Base-by-base conservation (phyloP, 2,888 invertebrate genomes). In the Euzophera pinguis region DNA sequence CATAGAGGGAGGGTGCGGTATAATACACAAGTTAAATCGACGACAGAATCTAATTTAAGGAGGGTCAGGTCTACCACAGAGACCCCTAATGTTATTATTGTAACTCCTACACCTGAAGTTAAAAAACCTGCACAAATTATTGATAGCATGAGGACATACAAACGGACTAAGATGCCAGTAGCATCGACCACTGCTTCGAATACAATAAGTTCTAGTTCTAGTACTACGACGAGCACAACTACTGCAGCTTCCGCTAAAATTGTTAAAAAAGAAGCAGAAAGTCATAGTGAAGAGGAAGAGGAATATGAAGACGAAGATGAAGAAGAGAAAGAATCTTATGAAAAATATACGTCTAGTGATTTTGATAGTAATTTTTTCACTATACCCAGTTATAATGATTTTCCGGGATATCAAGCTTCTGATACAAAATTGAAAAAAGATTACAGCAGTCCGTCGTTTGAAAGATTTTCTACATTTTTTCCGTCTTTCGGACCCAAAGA, bases 311-410 rank as follows among this genome's bases (percentile, higher is more conserved):
- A 79, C 1, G 75, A 75, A 29, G 75, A 80, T 9, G 78, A 81
- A 14, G 80, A 81, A 50, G 81, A 82, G 29, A 73, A 65, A 35
- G 76, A 78, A 47, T 73, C 76, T 1, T 78, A 75, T 58, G 81
- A 86, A 55, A 91, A 90, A 66, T 92, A 84, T 55, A 82, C 89
- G 35, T 88, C 92, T 9, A 79, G 81, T 29, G 91, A 91, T 62
- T 88, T 90, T 60, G 90, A 90, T 55, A 88, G 77, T 54, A 90
- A 85, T 60, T 91, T 91, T 55, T 92, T 90, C 61, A 88, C 88
- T 3, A 75, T 91, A 59, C 87, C 92, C 3, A 79, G 80, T 52
- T 90, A 84, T 56, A 81, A 82, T 45, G 88, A 71, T 49, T 78
- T 78, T 50, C 69, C 73, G 14, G 68, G 72, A 34, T 71, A 69